phyloP scores from a whole-genome alignment of 2,113 vertebrate species.

The Nycticebus coucang region DNA sequence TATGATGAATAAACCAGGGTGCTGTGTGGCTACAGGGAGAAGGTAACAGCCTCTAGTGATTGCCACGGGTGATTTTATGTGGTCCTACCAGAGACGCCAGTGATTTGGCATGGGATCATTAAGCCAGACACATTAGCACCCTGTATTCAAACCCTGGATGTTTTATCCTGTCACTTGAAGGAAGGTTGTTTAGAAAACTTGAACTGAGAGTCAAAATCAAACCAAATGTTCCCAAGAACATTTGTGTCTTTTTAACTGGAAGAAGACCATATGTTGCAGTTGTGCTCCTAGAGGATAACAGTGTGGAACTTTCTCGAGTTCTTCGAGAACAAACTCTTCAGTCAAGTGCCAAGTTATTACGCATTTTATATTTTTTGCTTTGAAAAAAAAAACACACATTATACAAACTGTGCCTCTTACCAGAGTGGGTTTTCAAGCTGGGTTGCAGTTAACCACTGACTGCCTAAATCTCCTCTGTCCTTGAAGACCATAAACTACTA shows the following conservation, averaged over 20 bases:
- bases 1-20: not conserved
- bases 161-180: not conserved
- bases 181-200: conserved; percentile 15
- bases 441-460: no score
- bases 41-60: not conserved
- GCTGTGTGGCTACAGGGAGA: not conserved
- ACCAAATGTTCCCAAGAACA: not conserved
- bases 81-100: no score
- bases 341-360: not conserved
- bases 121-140: not conserved
- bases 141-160: not conserved
- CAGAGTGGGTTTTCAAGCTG: no score
- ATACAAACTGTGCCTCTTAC: no score
- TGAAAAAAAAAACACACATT: not conserved
- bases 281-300: not conserved
- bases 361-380: not conserved
- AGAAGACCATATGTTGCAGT: not conserved
- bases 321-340: not conserved
- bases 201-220: not conserved
- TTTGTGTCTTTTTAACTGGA: conserved; percentile 31
- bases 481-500: no score
- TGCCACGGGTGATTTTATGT: not conserved
- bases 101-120: fast-evolving
- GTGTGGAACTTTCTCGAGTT: not conserved
- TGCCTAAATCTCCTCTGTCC: no score